Evolutionary conservation across 2,888 invertebrate species (phyloP), one percentile per base, ranked within the genome.

Genomic region (Lasioglossum pauxillum): DNA sequence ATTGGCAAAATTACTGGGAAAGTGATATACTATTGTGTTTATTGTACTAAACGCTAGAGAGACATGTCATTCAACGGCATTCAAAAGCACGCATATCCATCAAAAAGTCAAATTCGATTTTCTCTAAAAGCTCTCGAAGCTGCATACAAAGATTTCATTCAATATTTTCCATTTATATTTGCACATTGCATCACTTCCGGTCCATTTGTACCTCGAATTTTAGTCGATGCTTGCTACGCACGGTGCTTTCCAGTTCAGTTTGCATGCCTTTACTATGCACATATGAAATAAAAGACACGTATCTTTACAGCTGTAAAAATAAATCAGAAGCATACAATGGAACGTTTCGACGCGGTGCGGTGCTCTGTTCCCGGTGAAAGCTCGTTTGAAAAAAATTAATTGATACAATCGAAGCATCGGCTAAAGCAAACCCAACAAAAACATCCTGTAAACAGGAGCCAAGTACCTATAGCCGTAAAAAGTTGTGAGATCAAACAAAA

Each of bases 111-210:
- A 67, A 31, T 67, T 67, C 23, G 35, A 67, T 67, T 67, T 67
- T 23, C 35, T 67, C 19, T 35, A 35, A 31, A 31, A 67, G 67
- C 35, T 35, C 16, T 35, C 35, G 19, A 23, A 35, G 35, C 67
- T 35, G 10, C 19, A 35, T 35, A 31, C 31, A 67, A 67, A 67
- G 78, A 49, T 53, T 57, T 72, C 46, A 44, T 57, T 78, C 78
- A 35, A 77, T 44, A 77, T 67, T 77, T 69, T 53, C 78, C 31
- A 46, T 35, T 75, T 49, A 44, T 23, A 69, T 49, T 35, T 60
- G 23, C 12, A 14, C 71, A n/a, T 35, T 31, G n/a, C 49, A 69
- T 71, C 78, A 14, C 31, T 38, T 44, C 60, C 41, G n/a, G 41
- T 41, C 38, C 38, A 38, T 38, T 69, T 38, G 38, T 69, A 41